A percentile compares a stretch with the other conserved stretches of the same genome.
phyloP scores from a whole-genome alignment of 2,113 vertebrate genomes.

The Notechis scutatus region DNA sequence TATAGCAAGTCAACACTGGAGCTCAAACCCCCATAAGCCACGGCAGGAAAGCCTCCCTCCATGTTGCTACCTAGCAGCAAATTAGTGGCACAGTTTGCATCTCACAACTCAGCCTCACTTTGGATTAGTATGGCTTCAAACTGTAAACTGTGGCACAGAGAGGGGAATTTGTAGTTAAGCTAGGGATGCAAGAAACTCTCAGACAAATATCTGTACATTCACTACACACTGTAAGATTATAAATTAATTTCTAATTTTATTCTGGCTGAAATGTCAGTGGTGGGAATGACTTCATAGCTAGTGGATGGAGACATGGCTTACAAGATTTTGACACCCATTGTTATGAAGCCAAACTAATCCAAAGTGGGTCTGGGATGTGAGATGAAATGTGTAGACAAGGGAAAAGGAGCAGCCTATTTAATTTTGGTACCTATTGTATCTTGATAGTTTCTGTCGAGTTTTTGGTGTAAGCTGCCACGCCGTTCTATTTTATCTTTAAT shows the following conservation, averaged over 20 bases:
- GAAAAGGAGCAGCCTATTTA: not conserved
- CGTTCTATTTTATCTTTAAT: not conserved
- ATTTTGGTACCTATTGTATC: not conserved
- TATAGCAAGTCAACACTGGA: not conserved
- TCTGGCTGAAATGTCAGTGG: not conserved
- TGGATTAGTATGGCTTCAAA: no score
- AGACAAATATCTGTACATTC: not conserved
- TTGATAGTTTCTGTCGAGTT: not conserved
- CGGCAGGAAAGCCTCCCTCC: not conserved
- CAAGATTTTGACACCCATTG: not conserved
- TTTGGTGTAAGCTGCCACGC: not conserved
- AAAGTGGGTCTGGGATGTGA: not conserved
- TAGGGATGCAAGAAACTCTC: not conserved
- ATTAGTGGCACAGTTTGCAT: no score
- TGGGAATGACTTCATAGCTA: not conserved
- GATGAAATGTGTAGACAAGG: not conserved
- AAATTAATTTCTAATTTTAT: not conserved
- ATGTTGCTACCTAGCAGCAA: not conserved
- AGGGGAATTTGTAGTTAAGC: not conserved
- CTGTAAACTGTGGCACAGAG: not conserved
- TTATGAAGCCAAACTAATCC: not conserved
- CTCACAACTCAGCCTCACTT: no score
- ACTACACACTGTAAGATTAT: not conserved
- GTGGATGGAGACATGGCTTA: not conserved
- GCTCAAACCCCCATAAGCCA: not conserved